phyloP scores from a whole-genome alignment of 2,113 vertebrate species.

The Larimichthys crocea region DNA sequence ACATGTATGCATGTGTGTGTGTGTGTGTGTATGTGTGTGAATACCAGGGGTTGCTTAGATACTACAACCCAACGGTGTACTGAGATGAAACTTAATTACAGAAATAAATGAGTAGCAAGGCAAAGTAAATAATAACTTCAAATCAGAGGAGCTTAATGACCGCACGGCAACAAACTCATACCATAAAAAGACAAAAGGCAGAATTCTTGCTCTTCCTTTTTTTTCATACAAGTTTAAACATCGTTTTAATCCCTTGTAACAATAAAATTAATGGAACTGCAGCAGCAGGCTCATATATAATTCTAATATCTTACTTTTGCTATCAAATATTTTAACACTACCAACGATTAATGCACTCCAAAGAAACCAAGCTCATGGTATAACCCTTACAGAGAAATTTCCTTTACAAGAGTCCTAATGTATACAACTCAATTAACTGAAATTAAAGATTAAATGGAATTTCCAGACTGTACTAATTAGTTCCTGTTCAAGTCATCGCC shows the following conservation, averaged over 20 bases:
- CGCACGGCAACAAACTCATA: background rate
- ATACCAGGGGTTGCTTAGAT: constrained; percentile 50
- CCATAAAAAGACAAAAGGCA: background rate
- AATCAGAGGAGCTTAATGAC: constrained; percentile 3
- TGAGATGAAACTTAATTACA: constrained; percentile 52
- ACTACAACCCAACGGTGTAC: constrained; percentile 15
- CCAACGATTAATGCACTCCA: constrained; percentile 49
- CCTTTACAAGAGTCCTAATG: constrained; percentile 47
- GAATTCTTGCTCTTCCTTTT: background rate
- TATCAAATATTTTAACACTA: constrained; percentile 24
- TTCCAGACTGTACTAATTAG: constrained; percentile 73
- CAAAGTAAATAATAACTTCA: constrained; percentile 47
- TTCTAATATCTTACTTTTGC: constrained; percentile 22
- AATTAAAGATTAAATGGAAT: constrained; percentile 65
- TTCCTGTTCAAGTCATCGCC: constrained; percentile 61
- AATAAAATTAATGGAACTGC: constrained; percentile 18
- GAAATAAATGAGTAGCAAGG: constrained; percentile 21
- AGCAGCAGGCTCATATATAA: constrained; percentile 12
- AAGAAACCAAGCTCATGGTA: constrained; percentile 16
- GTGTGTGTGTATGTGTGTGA: background rate
- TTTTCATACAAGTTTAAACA: background rate
- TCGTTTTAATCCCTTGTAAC: background rate
- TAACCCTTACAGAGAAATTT: constrained; percentile 32
- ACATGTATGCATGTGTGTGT: background rate
- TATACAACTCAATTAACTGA: constrained; percentile 61